Percentiles rank a stretch among this genome's conserved stretches.
Evolutionary conservation across 37 sponge, comb jelly and placozoan genomes (phyloP).

Genomic region (Tethya wilhelma): DNA sequence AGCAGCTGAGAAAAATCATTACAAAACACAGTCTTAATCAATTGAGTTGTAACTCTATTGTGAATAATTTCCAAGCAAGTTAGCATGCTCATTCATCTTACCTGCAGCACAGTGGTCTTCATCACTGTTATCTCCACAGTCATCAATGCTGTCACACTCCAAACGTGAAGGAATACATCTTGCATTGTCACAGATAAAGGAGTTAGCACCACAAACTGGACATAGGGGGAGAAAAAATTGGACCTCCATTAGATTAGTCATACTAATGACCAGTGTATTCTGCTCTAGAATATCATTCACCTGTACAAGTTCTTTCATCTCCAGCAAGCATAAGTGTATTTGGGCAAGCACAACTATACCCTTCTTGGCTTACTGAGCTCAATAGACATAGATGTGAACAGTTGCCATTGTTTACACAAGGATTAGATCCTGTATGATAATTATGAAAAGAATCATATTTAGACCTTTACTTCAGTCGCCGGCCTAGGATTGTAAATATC

Average conservation of each 20-base stretch:
- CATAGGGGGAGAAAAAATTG: background rate
- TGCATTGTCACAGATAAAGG: conserved; percentile 11
- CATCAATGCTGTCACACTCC: conserved; percentile 31
- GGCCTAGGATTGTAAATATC: background rate
- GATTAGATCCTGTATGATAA: background rate
- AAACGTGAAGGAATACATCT: conserved; percentile 19
- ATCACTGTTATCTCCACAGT: conserved; percentile 42
- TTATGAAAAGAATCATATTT: background rate
- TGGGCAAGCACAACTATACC: conserved; percentile 13
- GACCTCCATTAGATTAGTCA: conserved; percentile 30
- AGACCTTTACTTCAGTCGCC: too few species aligned
- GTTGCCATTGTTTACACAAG: background rate
- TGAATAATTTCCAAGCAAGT: background rate
- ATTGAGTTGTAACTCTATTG: background rate
- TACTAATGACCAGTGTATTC: conserved; percentile 55
- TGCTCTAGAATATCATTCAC: conserved; percentile 14
- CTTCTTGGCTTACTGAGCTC: background rate
- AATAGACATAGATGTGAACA: conserved; percentile 10
- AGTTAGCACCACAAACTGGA: conserved; percentile 11
- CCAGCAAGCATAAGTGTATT: conserved; percentile 11
- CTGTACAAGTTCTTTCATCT: conserved; percentile 17
- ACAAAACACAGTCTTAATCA: background rate
- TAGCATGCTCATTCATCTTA: background rate
- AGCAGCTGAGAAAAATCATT: background rate
- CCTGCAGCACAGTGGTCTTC: conserved; percentile 23